Evolutionary conservation across 1,140 invertebrate genomes (phyloP), one percentile per base, ranked within the genome.

Genomic region (Aporrectodea caliginosa): DNA sequence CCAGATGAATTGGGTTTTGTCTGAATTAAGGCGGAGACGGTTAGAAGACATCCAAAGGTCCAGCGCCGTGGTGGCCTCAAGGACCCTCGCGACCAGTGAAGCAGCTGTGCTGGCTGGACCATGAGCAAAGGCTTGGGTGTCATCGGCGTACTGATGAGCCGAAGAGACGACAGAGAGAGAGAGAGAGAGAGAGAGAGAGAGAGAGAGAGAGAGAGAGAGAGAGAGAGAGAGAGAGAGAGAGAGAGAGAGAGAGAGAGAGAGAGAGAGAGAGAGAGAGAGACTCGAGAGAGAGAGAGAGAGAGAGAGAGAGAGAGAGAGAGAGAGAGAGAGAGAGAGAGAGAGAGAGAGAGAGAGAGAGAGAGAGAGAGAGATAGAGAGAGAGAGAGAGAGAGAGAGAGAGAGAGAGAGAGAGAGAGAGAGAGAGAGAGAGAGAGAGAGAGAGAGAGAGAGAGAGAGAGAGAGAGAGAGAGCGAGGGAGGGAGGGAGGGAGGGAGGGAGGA

Each of bases 221-320:
- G 69, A 72, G 29, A 69, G 33, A 73, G n/a, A 35, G 32, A 72
- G 69, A 33, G 34, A 69, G 75, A 72, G 31, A 33, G 68, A 58
- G 22, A 58, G 6, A 58, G 43, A 80, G 43, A 78, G 68, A 72
- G 70, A 72, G 12, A 75, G 69, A 78, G 70, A 70, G 30, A 78
- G 75, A 75, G 33, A 76, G 71, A 78, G 29, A 31, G 77, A 77
- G 71, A 78, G 80, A 78, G n/a, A 72, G 69, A 77, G 69, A 72
- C n/a, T n/a, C n/a, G 31, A 43, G 34, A 77, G 43, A 69, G 35
- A 69, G 69, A 78, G 71, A 78, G 29, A 31, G 77, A 77, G 71
- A 78, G 80, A 78, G n/a, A 72, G 69, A 77, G 69, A 72, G 31
- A 43, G 34, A 77, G 43, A 69, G 35, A 69, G 69, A 80, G 27